These are phyloP conservation scores for Danio jaintianensis DNA, from an alignment of 2,797 vertebrate species.

Conservation along the genomic window DNA sequence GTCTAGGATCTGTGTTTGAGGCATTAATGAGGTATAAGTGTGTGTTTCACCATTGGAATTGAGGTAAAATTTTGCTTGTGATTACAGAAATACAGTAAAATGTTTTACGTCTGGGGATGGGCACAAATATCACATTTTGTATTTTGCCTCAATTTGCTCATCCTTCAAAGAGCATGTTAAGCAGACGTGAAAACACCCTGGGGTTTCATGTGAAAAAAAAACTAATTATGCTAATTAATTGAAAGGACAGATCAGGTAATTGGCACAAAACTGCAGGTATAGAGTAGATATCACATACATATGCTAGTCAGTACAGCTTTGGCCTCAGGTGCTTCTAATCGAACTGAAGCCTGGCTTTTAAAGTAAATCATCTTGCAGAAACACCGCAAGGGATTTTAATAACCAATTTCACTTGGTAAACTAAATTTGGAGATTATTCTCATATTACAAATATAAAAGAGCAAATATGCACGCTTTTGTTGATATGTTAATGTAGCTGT, in stretches of 20 bases:
- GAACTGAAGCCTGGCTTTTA: slow-evolving; percentile 29
- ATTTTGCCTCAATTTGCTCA: slow-evolving; percentile 8
- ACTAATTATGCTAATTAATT: slow-evolving; percentile 36
- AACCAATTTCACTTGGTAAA: too few species aligned
- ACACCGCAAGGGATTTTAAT: too few species aligned
- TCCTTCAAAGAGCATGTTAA: slow-evolving; percentile 7
- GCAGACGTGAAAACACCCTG: slow-evolving; percentile 10
- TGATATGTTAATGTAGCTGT: too few species aligned
- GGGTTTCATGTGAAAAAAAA: slow-evolving; percentile 23
- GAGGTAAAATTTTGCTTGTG: slow-evolving; percentile 1
- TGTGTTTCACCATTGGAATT: slow-evolving; percentile 14
- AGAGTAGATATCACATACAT: slow-evolving; percentile 29
- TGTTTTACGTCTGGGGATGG: background rate
- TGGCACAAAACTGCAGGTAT: background rate
- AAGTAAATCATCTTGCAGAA: too few species aligned
- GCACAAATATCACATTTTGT: slow-evolving; percentile 2
- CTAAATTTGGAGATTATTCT: too few species aligned
- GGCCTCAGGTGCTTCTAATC: slow-evolving; percentile 33
- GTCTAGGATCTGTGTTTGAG: too few species aligned
- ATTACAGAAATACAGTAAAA: slow-evolving; percentile 35
- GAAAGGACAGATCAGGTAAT: slow-evolving; percentile 24
- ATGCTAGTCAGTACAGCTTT: slow-evolving; percentile 4
- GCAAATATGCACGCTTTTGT: too few species aligned
- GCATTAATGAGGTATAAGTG: slow-evolving; percentile 25
- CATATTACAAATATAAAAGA: too few species aligned